phyloP scores from a whole-genome alignment of 2,113 vertebrate species.

The Toxotes jaculatrix region DNA sequence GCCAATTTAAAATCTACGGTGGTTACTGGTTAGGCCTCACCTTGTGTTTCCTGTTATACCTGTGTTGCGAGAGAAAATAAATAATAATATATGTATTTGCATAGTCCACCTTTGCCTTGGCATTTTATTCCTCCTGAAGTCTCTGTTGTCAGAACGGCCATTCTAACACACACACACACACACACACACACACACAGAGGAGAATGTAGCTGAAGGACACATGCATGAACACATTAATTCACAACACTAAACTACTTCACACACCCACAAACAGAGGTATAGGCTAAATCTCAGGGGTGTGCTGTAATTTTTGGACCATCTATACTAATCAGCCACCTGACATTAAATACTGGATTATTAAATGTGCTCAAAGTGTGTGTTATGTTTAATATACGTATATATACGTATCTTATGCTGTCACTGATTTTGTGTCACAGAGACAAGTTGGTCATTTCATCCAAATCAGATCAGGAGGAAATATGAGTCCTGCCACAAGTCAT shows the following conservation, averaged over 20 bases:
- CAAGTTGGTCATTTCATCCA: not conserved
- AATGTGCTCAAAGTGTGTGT: not conserved
- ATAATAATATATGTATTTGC: no score
- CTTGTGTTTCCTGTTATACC: no score
- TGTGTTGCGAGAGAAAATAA: no score
- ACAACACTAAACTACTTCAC: not conserved
- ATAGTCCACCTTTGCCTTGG: no score
- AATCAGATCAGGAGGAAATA: not conserved
- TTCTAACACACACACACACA: not conserved
- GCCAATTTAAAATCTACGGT: no score
- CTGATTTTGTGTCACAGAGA: no score
- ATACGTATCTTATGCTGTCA: no score
- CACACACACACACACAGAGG: not conserved
- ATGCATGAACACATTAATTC: not conserved
- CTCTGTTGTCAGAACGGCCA: no score
- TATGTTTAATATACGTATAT: no score
- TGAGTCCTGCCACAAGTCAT: no score
- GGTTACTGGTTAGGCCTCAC: no score
- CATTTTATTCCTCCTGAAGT: no score
- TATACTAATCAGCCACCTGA: not conserved
- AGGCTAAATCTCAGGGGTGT: not conserved
- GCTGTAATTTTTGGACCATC: not conserved
- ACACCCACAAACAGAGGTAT: not conserved
- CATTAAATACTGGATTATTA: not conserved
- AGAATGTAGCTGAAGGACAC: not conserved